Evolutionary conservation across 2,797 vertebrate species (phyloP).

Genomic region (Cirrhinus mrigala): DNA sequence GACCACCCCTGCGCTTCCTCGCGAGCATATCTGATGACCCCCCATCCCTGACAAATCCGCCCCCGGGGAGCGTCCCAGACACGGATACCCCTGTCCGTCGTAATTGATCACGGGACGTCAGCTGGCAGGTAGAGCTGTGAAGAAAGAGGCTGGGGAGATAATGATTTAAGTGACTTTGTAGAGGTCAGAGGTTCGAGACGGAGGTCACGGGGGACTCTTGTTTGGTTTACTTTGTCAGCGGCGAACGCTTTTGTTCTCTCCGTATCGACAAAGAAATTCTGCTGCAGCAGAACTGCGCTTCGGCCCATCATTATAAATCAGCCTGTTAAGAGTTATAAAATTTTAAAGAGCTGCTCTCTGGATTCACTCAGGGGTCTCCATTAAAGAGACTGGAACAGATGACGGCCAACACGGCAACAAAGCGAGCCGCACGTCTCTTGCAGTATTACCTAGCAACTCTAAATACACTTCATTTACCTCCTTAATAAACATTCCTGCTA

Average conservation of each 20-base stretch:
- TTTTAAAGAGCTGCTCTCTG: constrained; percentile 76
- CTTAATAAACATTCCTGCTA: background rate
- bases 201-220: constrained; percentile 68
- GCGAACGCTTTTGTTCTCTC: constrained; percentile 43
- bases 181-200: constrained; percentile 71
- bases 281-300: constrained; percentile 65
- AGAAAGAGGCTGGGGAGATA: constrained; percentile 59
- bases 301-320: constrained; percentile 80
- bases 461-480: background rate
- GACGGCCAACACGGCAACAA: constrained; percentile 69
- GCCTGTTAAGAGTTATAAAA: constrained; percentile 76
- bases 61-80: constrained; percentile 71
- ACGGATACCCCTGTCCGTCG: constrained; percentile 66
- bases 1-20: constrained; percentile 65
- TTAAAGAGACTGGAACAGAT: constrained; percentile 74
- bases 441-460: constrained; percentile 14
- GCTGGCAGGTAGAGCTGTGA: constrained; percentile 76
- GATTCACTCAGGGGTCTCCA: constrained; percentile 76
- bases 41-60: constrained; percentile 70
- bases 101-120: constrained; percentile 73
- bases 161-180: constrained; percentile 68
- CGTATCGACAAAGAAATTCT: constrained; percentile 56
- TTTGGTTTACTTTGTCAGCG: constrained; percentile 59
- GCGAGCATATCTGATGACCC: constrained; percentile 56
- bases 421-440: constrained; percentile 11